phyloP scores from a whole-genome alignment of 2,797 vertebrate species.

The Cetoscarus ocellatus region DNA sequence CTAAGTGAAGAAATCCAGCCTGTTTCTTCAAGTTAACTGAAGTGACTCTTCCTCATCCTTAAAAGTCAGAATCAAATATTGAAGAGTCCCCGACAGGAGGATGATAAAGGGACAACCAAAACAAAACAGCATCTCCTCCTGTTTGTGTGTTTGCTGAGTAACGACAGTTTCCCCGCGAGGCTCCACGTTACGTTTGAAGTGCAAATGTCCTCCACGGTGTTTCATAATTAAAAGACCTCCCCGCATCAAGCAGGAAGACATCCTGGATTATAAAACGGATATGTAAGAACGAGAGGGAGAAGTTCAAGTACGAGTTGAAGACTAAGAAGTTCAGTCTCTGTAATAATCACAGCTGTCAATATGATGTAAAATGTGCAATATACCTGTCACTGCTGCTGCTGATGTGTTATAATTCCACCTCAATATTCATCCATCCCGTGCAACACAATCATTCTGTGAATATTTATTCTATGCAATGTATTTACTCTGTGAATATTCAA shows the following conservation, averaged over 20 bases:
- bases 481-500: no score
- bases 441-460: no score
- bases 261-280: slow-evolving; percentile 1
- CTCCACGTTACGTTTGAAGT: slow-evolving; percentile 34
- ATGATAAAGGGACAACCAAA: background rate
- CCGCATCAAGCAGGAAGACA: background rate
- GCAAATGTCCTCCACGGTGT: slow-evolving; percentile 24
- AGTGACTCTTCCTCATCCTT: background rate
- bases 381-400: no score
- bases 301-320: background rate
- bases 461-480: no score
- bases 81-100: background rate
- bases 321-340: no score
- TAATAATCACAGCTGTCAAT: no score
- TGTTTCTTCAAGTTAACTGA: background rate
- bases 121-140: background rate
- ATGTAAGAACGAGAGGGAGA: background rate
- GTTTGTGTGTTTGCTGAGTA: slow-evolving; percentile 1
- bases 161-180: slow-evolving; percentile 18
- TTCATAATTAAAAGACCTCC: slow-evolving; percentile 51
- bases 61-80: background rate
- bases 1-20: background rate
- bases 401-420: no score
- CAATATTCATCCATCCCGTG: no score
- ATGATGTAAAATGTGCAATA: no score